A percentile compares a stretch with the other conserved stretches of the same genome.
Conservation (phyloP, 2,113 vertebrate species). For the Clarias magur region DNA sequence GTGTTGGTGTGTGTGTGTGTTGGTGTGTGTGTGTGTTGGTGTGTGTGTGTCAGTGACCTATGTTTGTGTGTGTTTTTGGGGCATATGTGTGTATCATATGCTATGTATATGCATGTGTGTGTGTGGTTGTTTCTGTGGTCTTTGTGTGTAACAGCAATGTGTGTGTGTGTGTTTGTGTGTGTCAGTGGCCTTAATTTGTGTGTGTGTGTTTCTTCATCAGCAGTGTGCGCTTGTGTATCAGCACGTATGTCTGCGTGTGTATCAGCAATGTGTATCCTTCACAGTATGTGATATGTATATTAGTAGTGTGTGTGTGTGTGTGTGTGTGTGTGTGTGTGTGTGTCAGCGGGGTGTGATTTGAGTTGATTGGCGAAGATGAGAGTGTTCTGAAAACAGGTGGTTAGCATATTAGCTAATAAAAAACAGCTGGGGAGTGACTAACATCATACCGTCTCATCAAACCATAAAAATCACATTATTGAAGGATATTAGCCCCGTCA, state of each 20-base stretch:
- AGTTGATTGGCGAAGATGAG: not conserved
- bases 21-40: no score
- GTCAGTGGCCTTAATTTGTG: not conserved
- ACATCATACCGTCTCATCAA: constrained; percentile 7
- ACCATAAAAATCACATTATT: constrained; percentile 12
- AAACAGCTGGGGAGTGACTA: constrained; percentile 23
- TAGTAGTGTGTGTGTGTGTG: constrained; percentile 2
- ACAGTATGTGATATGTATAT: not conserved
- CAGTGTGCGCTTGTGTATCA: not conserved
- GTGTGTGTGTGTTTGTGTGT: constrained; percentile 12
- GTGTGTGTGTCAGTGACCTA: not conserved
- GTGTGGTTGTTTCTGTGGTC: not conserved
- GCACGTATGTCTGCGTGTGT: not conserved
- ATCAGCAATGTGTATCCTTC: not conserved
- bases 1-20: no score
- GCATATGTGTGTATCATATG: not conserved
- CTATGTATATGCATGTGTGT: constrained; percentile 28
- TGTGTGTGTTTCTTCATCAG: not conserved
- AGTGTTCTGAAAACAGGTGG: constrained; percentile 4
- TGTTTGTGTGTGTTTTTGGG: not conserved
- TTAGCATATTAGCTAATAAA: constrained; percentile 18
- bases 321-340: constrained; percentile 41
- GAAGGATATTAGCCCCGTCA: not conserved
- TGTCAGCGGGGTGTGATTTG: not conserved
- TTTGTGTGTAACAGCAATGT: not conserved